These are phyloP conservation scores for Hydrotaea cyrtoneurina DNA, from an alignment of 2,888 invertebrate genomes.

Conservation along the genomic window DNA sequence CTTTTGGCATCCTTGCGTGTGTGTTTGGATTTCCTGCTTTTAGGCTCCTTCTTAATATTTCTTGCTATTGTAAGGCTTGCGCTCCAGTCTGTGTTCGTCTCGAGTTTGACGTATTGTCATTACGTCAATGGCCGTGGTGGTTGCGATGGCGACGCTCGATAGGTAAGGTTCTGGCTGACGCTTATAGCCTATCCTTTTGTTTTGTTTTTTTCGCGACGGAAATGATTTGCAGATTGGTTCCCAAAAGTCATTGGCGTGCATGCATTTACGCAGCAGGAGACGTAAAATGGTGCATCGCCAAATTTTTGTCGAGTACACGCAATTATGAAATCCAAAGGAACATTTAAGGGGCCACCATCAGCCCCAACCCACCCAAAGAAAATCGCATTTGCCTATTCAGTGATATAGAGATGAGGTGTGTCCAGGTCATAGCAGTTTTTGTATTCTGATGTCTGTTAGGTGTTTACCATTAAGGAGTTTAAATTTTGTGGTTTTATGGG, in stretches of 20 bases:
- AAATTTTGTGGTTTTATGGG: too few relatives aligned
- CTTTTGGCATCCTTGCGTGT: background rate
- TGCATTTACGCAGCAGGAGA: background rate
- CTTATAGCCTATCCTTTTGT: constrained; percentile 25
- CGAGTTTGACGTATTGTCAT: constrained; percentile 37
- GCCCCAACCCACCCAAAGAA: too few relatives aligned
- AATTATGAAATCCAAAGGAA: background rate
- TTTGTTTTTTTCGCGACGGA: constrained; percentile 22
- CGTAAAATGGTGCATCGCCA: background rate
- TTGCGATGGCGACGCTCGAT: background rate
- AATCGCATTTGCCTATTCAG: too few relatives aligned
- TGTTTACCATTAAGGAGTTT: too few relatives aligned
- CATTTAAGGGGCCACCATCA: background rate
- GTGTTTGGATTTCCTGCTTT: constrained; percentile 25
- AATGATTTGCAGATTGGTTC: constrained; percentile 26
- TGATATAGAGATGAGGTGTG: too few relatives aligned
- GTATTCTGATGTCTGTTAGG: too few relatives aligned
- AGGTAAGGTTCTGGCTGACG: constrained; percentile 29
- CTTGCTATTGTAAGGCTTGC: background rate
- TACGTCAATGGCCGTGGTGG: background rate
- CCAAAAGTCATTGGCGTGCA: background rate
- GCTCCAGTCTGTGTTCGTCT: background rate
- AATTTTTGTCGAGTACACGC: background rate
- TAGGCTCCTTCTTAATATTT: constrained; percentile 27
- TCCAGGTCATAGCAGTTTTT: too few relatives aligned